A percentile compares a stretch with the other conserved stretches of the same genome.
phyloP scores from a whole-genome alignment of 2,113 vertebrate genomes.

The Ptychochromis oligacanthus region DNA sequence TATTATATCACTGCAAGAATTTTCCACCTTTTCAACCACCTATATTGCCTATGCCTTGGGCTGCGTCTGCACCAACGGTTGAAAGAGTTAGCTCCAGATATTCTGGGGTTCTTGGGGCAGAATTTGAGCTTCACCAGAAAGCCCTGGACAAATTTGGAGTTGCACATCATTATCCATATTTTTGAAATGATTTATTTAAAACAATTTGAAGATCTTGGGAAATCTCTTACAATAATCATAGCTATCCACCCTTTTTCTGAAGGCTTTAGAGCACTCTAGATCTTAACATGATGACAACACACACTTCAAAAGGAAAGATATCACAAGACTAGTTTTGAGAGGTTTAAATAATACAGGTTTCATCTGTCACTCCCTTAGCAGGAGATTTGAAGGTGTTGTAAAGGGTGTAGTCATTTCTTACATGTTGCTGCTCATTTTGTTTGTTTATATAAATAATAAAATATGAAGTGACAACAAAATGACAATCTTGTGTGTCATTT shows the following conservation, averaged over 20 bases:
- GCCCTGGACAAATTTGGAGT: neutral
- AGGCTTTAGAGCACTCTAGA: neutral
- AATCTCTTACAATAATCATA: neutral
- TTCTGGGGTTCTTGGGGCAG: neutral
- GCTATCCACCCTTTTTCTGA: neutral
- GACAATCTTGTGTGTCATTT: neutral
- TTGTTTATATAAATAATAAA: slow-evolving; percentile 10
- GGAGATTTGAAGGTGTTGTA: neutral
- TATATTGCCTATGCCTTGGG: too few relatives aligned
- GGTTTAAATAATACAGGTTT: neutral
- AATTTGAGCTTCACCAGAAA: neutral
- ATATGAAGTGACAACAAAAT: neutral
- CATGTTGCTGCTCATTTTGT: neutral
- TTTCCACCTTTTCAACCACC: too few relatives aligned
- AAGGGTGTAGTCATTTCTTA: neutral
- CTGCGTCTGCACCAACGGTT: too few relatives aligned
- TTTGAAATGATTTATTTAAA: neutral
- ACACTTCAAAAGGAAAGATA: slow-evolving; percentile 1
- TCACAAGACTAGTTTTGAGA: neutral
- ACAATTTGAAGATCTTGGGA: neutral
- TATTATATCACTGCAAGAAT: too few relatives aligned
- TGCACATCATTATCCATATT: neutral
- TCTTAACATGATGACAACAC: neutral
- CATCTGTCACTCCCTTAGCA: neutral
- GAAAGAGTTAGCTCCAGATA: neutral